Conservation (phyloP, 1,140 invertebrate genomes). For the Ptiloglossa arizonensis region DNA sequence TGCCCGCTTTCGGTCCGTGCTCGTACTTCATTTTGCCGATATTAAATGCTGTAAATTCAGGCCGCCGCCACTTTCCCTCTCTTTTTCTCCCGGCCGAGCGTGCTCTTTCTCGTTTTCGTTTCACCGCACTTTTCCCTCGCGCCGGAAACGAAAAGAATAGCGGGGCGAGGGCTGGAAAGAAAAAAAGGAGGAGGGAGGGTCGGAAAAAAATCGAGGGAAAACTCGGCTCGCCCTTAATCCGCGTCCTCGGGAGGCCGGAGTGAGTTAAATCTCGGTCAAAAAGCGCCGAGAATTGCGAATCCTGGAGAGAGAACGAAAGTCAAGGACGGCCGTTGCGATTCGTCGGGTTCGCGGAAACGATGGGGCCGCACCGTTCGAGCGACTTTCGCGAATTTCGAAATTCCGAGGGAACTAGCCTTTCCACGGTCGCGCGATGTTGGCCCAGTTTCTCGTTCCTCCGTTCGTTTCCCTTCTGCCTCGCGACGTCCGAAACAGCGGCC, state of each 20-base stretch:
- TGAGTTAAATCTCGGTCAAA: conserved; percentile 2
- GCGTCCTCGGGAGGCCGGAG: no score
- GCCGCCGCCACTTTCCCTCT: conserved; percentile 39
- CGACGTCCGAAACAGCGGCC: background rate
- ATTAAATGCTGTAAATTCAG: conserved; percentile 73
- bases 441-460: background rate
- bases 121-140: background rate
- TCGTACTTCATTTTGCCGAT: conserved; percentile 74
- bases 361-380: background rate
- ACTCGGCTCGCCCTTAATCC: conserved; percentile 12
- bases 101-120: conserved; percentile 21
- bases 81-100: background rate
- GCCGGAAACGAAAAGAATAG: conserved; percentile 5
- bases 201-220: background rate
- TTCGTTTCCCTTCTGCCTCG: background rate
- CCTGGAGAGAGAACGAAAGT: background rate
- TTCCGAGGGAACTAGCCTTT: background rate
- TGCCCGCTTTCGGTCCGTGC: conserved; percentile 44
- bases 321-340: background rate
- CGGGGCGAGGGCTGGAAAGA: background rate
- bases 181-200: background rate
- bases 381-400: background rate
- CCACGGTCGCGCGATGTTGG: conserved; percentile 2
- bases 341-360: no score
- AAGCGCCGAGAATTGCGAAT: background rate